Base-by-base conservation (phyloP, 2,888 invertebrate species). In the Eristalinus aeneus region DNA sequence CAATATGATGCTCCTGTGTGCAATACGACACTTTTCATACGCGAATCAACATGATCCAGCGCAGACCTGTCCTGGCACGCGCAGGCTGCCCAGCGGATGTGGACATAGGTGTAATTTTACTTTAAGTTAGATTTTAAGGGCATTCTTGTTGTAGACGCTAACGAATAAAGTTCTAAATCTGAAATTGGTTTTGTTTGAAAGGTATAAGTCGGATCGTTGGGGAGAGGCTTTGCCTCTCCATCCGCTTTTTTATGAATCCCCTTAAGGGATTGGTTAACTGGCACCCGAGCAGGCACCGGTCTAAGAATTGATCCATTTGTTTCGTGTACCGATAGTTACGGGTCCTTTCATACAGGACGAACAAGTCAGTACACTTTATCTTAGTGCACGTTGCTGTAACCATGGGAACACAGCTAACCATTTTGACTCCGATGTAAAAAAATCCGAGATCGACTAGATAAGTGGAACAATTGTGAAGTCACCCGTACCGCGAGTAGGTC, bases 351-450 rank as follows among this genome's bases (percentile, higher is more conserved):
- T n/a, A n/a, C n/a, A n/a, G 32, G 31, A 61, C 31, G 32, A 32
- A 61, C 8, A 32, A 32, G 32, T 63, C 16, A 34, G 34, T 34
- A 34, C 63, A 34, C 63, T 63, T 34, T 63, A 16, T 34, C 16
- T 32, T 34, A 32, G 63, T 63, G 63, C 63, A 63, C 16, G 63
- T 63, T 34, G 32, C 63, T 63, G 63, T 63, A 34, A 63, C 34
- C 67, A 67, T 54, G 67, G n/a, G 67, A 53, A 67, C 67, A 67
- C 54, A 16, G 16, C n/a, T n/a, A n/a, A n/a, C n/a, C n/a, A n/a
- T n/a, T n/a, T n/a, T n/a, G n/a, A n/a, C n/a, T n/a, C n/a, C n/a
- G n/a, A n/a, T n/a, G n/a, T n/a, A n/a, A n/a, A n/a, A n/a, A n/a
- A n/a, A n/a, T 11, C 53, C 53, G 53, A 67, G 54, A 67, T 67